These are phyloP conservation scores for Pachyramphus minor DNA, from an alignment of 2,113 vertebrate genomes.

Conservation along the genomic window DNA sequence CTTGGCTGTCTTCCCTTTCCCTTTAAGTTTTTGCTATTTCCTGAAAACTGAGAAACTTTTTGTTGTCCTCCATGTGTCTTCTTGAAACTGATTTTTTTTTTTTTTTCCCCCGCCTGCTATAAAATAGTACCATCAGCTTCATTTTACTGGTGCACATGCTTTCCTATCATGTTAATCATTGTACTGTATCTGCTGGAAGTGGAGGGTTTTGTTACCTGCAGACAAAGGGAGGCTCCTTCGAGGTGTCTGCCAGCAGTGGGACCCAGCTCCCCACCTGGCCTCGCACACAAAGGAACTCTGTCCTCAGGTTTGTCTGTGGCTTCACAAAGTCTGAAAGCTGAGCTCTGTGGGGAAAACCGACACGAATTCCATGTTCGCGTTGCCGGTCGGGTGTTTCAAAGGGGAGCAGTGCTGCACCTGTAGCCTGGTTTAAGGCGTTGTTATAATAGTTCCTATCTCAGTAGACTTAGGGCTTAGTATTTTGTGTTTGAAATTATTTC, in stretches of 20 bases:
- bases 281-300: conserved; percentile 60
- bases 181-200: conserved; percentile 27
- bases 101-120: no score
- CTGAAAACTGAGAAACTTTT: background rate
- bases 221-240: conserved; percentile 43
- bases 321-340: conserved; percentile 44
- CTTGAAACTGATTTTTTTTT: background rate
- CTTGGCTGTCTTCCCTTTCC: background rate
- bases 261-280: conserved; percentile 23
- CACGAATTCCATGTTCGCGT: background rate
- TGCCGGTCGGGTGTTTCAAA: background rate
- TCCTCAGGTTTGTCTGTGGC: background rate
- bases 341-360: conserved; percentile 13
- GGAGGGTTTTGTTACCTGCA: conserved; percentile 37
- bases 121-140: background rate
- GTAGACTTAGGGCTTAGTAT: background rate
- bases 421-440: background rate
- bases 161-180: background rate
- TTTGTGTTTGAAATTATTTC: background rate
- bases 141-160: background rate
- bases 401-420: background rate
- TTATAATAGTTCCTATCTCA: background rate
- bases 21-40: fast-evolving
- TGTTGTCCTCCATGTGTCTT: background rate
- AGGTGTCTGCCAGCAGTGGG: conserved; percentile 21